Evolutionary conservation across 2,888 invertebrate genomes (phyloP).

Genomic region (Drosophila melanocephala): DNA sequence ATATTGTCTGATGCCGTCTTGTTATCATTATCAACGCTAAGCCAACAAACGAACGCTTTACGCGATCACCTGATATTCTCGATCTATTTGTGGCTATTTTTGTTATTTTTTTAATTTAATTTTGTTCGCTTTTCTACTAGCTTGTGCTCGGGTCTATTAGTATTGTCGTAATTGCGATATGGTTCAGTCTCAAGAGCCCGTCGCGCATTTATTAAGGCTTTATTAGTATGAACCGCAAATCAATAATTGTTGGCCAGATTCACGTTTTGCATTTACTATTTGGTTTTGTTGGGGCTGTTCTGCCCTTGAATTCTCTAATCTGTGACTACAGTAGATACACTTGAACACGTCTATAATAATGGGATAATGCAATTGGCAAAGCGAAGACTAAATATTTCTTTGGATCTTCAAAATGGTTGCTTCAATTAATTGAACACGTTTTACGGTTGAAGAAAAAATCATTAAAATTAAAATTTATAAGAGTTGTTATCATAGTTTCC

Average conservation of each 20-base stretch:
- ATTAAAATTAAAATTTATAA: neutral
- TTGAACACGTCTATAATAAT: slow-evolving; percentile 3
- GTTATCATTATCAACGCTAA: slow-evolving; percentile 11
- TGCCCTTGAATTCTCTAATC: slow-evolving; percentile 30
- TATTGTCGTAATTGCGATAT: slow-evolving; percentile 16
- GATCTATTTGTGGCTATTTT: neutral
- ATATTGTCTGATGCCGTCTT: slow-evolving; percentile 20
- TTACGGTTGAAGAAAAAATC: neutral
- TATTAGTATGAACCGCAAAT: neutral
- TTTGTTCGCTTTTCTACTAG: neutral
- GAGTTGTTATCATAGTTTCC: neutral
- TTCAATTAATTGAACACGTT: neutral
- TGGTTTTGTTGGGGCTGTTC: neutral
- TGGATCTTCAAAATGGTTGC: neutral
- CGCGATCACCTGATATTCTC: slow-evolving; percentile 34
- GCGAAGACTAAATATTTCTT: neutral
- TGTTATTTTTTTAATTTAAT: neutral
- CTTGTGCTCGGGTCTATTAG: neutral
- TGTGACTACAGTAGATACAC: slow-evolving; percentile 10
- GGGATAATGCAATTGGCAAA: neutral
- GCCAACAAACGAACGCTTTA: slow-evolving; percentile 5
- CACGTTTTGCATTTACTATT: slow-evolving; percentile 9
- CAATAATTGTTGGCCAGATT: slow-evolving; percentile 6
- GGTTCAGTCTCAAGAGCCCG: neutral
- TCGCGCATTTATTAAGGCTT: slow-evolving; percentile 7